These are phyloP conservation scores for Acanthopleura granulata DNA, from an alignment of 2,888 invertebrate genomes.

Conservation along the genomic window DNA sequence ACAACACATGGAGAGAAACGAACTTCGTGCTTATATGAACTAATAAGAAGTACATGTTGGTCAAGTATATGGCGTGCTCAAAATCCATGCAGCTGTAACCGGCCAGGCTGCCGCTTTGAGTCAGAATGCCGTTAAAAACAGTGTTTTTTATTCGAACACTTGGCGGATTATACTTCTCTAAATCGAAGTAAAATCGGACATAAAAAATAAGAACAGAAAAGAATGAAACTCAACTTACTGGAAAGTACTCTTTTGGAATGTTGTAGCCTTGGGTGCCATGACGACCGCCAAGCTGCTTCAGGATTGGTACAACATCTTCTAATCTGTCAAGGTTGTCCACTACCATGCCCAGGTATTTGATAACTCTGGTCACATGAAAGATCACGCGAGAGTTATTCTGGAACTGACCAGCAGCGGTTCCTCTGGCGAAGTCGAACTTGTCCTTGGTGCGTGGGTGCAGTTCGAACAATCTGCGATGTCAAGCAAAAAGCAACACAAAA, in stretches of 20 bases:
- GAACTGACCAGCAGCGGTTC: slow-evolving; percentile 4
- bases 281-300: slow-evolving; percentile 18
- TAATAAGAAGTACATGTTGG: too few relatives aligned
- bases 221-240: neutral
- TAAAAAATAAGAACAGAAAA: too few relatives aligned
- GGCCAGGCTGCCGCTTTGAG: too few relatives aligned
- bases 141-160: too few relatives aligned
- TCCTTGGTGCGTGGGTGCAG: neutral
- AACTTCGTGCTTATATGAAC: neutral
- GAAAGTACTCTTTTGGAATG: slow-evolving; percentile 15
- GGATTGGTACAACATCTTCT: slow-evolving; percentile 1
- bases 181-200: too few relatives aligned
- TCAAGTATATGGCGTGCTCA: too few relatives aligned
- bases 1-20: neutral
- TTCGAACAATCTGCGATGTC: neutral
- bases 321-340: neutral
- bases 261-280: slow-evolving; percentile 19
- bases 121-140: too few relatives aligned
- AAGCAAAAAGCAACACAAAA: too few relatives aligned
- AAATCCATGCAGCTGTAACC: too few relatives aligned
- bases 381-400: slow-evolving; percentile 4
- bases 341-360: neutral
- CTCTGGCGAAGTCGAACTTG: neutral
- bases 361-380: slow-evolving; percentile 1
- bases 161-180: too few relatives aligned